A percentile compares a stretch with the other conserved stretches of the same genome.
Conservation (phyloP, 2,113 vertebrate species). For the Pyrgilauda ruficollis region DNA sequence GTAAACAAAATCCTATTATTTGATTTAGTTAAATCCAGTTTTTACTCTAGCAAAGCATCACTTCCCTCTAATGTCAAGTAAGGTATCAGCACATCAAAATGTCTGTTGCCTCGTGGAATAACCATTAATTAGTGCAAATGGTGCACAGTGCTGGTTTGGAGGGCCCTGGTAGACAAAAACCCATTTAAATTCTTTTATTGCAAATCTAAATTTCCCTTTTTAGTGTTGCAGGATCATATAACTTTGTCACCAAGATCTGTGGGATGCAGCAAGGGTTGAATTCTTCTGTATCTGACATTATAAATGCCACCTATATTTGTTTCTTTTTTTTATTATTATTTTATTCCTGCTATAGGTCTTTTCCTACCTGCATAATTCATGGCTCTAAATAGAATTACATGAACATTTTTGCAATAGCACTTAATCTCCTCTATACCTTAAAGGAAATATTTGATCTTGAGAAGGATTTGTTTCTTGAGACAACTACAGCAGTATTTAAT, state of each 20-base stretch:
- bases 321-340: background rate
- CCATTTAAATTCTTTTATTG: constrained; percentile 3
- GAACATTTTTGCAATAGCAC: background rate
- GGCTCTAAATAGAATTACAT: constrained; percentile 1
- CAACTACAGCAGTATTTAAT: constrained; percentile 6
- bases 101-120: background rate
- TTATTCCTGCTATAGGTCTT: background rate
- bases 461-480: constrained; percentile 32
- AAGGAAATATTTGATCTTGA: constrained; percentile 38
- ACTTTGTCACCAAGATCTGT: background rate
- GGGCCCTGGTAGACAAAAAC: background rate
- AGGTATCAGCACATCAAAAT: constrained; percentile 28
- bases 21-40: background rate
- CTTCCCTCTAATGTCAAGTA: constrained; percentile 26
- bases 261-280: background rate
- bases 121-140: background rate
- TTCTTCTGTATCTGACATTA: background rate
- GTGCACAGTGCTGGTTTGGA: background rate
- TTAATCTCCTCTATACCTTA: constrained; percentile 32
- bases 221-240: background rate
- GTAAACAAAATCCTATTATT: background rate
- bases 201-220: constrained; percentile 16
- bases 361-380: background rate
- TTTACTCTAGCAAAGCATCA: background rate
- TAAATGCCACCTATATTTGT: background rate